Evolutionary conservation across 2,888 invertebrate species (phyloP).

Genomic region (Drosophila parthenogenetica): DNA sequence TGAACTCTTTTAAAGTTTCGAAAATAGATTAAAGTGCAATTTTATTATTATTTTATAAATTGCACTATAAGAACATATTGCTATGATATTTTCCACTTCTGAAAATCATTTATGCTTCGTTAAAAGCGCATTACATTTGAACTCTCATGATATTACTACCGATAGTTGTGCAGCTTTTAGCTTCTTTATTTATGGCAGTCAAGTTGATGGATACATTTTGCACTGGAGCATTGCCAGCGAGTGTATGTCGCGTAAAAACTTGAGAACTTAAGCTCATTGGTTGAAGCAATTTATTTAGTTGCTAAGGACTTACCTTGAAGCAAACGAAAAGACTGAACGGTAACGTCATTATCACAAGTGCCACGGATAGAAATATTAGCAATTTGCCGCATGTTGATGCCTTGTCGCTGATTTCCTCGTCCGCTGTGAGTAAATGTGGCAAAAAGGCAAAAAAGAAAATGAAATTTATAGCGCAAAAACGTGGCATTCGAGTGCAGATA

Average conservation of each 20-base stretch:
- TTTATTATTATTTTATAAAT: no score
- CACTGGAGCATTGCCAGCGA: slow-evolving; percentile 12
- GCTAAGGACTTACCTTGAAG: slow-evolving; percentile 91
- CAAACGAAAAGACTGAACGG: slow-evolving; percentile 96
- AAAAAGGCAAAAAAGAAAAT: slow-evolving; percentile 49
- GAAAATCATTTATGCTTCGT: not conserved
- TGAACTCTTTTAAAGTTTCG: not conserved
- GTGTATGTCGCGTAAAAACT: not conserved
- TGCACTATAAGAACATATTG: no score
- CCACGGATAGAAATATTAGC: slow-evolving; percentile 92
- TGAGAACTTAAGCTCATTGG: slow-evolving; percentile 5
- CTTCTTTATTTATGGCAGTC: slow-evolving; percentile 10
- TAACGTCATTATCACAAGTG: slow-evolving; percentile 93
- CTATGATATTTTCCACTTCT: no score
- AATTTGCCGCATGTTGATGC: slow-evolving; percentile 93
- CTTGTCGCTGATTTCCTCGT: slow-evolving; percentile 87
- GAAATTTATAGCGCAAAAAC: slow-evolving; percentile 41
- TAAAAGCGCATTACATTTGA: not conserved
- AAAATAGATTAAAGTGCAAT: not conserved
- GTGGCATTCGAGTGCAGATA: slow-evolving; percentile 32
- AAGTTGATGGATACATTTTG: slow-evolving; percentile 20
- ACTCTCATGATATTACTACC: not conserved
- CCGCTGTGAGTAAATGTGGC: slow-evolving; percentile 85
- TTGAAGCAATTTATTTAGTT: slow-evolving; percentile 9
- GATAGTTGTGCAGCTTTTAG: slow-evolving; percentile 6